Percentiles rank a stretch among this genome's conserved stretches.
Evolutionary conservation across 30 jellyfish, hydroid and myxozoan genomes (phyloP).

Genomic region (Mastigias papua): DNA sequence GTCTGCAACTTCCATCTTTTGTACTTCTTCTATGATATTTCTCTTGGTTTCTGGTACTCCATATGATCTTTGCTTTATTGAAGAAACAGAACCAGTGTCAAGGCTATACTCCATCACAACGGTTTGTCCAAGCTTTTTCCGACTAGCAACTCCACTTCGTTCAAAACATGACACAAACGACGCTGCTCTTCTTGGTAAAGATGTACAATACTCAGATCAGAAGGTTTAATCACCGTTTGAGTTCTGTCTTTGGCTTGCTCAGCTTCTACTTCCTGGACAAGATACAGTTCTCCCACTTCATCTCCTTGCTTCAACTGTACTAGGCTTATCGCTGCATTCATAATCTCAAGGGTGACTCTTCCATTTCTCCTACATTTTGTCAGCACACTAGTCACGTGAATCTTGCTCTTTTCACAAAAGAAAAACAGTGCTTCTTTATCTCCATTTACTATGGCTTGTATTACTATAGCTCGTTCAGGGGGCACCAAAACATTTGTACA

Average conservation of each 20-base stretch:
- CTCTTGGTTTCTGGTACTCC: constrained; percentile 75
- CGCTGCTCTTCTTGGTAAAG: constrained; percentile 4
- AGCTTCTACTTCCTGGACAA: neutral
- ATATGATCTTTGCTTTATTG: constrained; percentile 69
- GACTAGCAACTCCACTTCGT: constrained; percentile 19
- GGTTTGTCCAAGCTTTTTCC: constrained; percentile 10
- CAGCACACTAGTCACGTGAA: constrained; percentile 26
- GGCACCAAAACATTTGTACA: constrained; percentile 30
- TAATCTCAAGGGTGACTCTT: constrained; percentile 15
- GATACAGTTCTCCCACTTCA: constrained; percentile 17
- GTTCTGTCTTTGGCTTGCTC: constrained; percentile 15
- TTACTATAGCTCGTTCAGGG: constrained; percentile 24
- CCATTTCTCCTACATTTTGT: constrained; percentile 2
- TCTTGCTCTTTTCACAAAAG: constrained; percentile 12
- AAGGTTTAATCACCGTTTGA: neutral
- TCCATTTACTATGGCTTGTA: constrained; percentile 21
- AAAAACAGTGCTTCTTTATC: constrained; percentile 13
- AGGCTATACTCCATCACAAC: constrained; percentile 12
- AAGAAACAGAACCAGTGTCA: constrained; percentile 36
- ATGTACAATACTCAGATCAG: constrained; percentile 20
- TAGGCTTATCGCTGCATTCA: constrained; percentile 2
- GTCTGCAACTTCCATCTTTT: constrained; percentile 55
- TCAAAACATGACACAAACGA: constrained; percentile 11
- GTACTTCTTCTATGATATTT: constrained; percentile 46
- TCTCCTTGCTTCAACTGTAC: constrained; percentile 32